These are phyloP conservation scores for Acrobeloides nanus DNA, from an alignment of 2,888 invertebrate genomes.

Conservation along the genomic window DNA sequence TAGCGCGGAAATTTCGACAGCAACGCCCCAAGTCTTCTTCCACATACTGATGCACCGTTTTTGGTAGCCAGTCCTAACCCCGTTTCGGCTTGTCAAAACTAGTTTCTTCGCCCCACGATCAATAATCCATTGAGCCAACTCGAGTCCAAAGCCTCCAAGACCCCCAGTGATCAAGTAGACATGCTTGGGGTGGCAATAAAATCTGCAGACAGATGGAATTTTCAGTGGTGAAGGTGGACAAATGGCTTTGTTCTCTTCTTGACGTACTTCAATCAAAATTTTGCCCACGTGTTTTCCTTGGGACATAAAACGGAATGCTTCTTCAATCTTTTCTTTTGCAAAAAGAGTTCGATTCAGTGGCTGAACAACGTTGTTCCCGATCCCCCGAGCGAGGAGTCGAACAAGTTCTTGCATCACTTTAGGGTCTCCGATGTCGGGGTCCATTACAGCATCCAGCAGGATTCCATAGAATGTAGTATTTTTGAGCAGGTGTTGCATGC, in stretches of 20 bases:
- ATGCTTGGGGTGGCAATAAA: slow-evolving; percentile 64
- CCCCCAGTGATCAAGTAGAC: slow-evolving; percentile 57
- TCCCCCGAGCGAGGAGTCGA: slow-evolving; percentile 73
- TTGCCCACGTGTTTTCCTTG: slow-evolving; percentile 95
- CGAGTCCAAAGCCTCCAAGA: slow-evolving; percentile 90
- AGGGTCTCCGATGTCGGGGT: slow-evolving; percentile 58
- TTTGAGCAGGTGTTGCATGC: slow-evolving; percentile 89
- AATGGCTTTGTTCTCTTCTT: slow-evolving; percentile 59
- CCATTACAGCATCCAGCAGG: slow-evolving; percentile 84
- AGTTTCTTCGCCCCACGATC: slow-evolving; percentile 75
- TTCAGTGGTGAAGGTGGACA: slow-evolving; percentile 44
- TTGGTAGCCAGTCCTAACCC: slow-evolving; percentile 85
- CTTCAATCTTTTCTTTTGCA: slow-evolving; percentile 69
- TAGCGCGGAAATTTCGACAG: slow-evolving; percentile 47
- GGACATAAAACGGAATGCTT: slow-evolving; percentile 71
- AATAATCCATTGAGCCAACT: slow-evolving; percentile 82
- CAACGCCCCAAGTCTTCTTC: slow-evolving; percentile 50
- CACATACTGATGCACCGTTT: slow-evolving; percentile 69
- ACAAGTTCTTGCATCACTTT: slow-evolving; percentile 70
- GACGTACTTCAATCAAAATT: slow-evolving; percentile 79
- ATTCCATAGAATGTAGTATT: slow-evolving; percentile 98
- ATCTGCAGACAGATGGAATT: slow-evolving; percentile 74
- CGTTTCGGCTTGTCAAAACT: slow-evolving; percentile 79
- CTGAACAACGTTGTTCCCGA: slow-evolving; percentile 75
- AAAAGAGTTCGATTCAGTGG: slow-evolving; percentile 84